These are phyloP conservation scores for Canis aureus DNA, from an alignment of 2,113 vertebrate species.

Conservation along the genomic window DNA sequence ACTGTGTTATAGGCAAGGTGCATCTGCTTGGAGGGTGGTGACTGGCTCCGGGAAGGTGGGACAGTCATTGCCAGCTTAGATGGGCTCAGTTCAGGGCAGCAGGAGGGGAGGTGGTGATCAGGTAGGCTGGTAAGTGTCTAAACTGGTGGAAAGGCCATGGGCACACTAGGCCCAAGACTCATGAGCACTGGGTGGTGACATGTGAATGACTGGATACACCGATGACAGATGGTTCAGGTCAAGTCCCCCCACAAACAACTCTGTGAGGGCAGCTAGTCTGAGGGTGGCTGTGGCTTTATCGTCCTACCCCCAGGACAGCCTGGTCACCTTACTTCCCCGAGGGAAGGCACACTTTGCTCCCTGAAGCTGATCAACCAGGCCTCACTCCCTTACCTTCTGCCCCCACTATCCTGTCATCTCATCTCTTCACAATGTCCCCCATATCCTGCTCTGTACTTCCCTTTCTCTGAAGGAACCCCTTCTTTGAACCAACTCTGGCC, in stretches of 20 bases:
- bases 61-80: neutral
- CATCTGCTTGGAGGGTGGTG: neutral
- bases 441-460: neutral
- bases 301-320: neutral
- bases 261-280: neutral
- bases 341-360: neutral
- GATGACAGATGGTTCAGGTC: neutral
- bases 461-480: too few species aligned
- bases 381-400: neutral
- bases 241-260: neutral
- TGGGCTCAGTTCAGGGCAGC: neutral
- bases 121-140: neutral
- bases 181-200: neutral
- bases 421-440: neutral
- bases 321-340: neutral
- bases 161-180: neutral
- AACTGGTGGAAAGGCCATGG: neutral
- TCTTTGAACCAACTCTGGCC: neutral
- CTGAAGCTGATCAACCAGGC: neutral
- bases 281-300: neutral
- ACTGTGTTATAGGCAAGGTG: neutral
- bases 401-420: neutral
- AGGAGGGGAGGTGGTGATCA: neutral
- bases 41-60: neutral
- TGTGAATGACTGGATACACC: rapidly evolving